Conservation (phyloP, 2,113 vertebrate genomes). For the Artemisiospiza belli region DNA sequence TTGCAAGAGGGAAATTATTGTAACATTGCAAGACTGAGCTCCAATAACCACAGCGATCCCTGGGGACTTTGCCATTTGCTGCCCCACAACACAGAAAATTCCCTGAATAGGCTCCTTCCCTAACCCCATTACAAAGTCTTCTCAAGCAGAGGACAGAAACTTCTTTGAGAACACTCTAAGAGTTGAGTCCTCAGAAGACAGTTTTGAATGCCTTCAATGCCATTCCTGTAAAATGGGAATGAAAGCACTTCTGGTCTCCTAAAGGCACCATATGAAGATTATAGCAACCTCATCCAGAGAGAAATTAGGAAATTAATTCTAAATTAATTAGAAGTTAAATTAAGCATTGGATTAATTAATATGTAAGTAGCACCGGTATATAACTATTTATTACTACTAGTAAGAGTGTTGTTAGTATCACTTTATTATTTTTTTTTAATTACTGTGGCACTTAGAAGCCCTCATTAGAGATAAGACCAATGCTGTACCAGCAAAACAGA, state of each 20-base stretch:
- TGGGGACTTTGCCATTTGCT: not conserved
- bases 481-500: not conserved
- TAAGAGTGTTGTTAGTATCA: not conserved
- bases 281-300: not conserved
- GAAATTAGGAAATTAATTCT: slow-evolving; percentile 44
- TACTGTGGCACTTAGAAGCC: not conserved
- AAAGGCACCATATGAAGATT: not conserved
- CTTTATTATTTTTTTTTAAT: not conserved
- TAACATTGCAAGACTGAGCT: not conserved
- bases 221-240: not conserved
- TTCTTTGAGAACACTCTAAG: not conserved
- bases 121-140: not conserved
- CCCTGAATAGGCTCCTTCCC: not conserved
- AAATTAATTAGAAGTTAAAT: slow-evolving; percentile 61
- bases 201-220: not conserved
- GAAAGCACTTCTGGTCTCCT: not conserved
- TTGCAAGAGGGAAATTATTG: not conserved
- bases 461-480: fast-evolving
- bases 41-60: not conserved
- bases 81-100: not conserved
- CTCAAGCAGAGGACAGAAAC: not conserved
- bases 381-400: slow-evolving; percentile 22
- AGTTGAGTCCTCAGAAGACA: not conserved
- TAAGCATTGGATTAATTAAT: slow-evolving; percentile 51
- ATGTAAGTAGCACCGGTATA: not conserved